Conservation (phyloP, 2,113 vertebrate genomes). For the Brienomyrus brachyistius region DNA sequence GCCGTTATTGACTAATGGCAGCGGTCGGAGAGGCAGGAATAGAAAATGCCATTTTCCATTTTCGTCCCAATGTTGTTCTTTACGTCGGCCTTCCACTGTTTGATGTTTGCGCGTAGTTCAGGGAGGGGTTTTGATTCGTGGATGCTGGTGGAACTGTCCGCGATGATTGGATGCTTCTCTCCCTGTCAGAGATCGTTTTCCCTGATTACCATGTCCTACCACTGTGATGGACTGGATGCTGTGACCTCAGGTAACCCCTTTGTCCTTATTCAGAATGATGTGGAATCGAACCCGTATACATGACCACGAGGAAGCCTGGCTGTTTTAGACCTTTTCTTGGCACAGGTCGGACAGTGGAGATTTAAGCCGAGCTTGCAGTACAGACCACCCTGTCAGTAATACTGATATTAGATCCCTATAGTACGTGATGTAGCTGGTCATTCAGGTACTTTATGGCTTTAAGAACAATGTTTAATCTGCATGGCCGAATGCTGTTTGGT, state of each 20-base stretch:
- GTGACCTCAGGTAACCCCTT: neutral
- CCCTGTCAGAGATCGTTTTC: constrained; percentile 1
- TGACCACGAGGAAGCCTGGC: neutral
- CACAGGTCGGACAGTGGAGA: neutral
- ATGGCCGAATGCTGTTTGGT: neutral
- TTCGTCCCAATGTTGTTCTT: neutral
- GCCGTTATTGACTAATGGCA: constrained; percentile 25
- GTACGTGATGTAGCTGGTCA: neutral
- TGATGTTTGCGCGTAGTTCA: neutral
- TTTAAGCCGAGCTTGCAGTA: neutral
- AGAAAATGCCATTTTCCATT: constrained; percentile 17
- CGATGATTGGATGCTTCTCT: constrained; percentile 21
- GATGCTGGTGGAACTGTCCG: too few species aligned
- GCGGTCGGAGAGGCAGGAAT: constrained; percentile 24
- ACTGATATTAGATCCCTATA: neutral
- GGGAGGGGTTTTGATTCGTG: constrained; percentile 17
- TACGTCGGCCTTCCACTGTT: constrained; percentile 12
- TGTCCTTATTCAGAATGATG: neutral
- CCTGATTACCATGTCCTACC: neutral
- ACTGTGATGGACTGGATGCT: constrained; percentile 12
- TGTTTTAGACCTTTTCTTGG: neutral
- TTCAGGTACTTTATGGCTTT: neutral
- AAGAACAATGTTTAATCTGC: neutral
- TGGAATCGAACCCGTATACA: neutral
- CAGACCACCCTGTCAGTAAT: neutral